Base-by-base conservation (phyloP, 1,140 invertebrate genomes). In the Cydia pomonella region DNA sequence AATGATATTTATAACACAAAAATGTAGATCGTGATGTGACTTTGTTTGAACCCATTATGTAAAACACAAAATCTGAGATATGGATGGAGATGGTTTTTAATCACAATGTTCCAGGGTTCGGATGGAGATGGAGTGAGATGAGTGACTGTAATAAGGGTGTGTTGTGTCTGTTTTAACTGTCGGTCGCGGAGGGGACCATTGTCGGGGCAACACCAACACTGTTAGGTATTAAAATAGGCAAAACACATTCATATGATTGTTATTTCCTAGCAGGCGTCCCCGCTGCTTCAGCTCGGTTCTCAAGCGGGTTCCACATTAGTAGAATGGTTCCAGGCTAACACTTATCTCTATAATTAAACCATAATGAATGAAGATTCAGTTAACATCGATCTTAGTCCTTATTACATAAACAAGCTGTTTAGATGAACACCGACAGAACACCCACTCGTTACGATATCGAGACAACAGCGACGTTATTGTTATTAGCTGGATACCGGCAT, bases 401-500 rank as follows among this genome's bases (percentile, higher is more conserved):
- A 86, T 85, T 84, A 73, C 53, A 59, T 71, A 53, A 66, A 79
- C 64, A 69, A 69, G 64, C 64, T 38, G 75, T 77, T 76, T 38
- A 66, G 29, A 59, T 66, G 41, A 76, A 33, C 53, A 80, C 74
- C 74, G 76, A 41, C 76, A 66, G 25, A 77, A 82, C 81, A 85
- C 62, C 80, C 80, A 87, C 79, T 86, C 80, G 78, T 84, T 77
- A 91, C 88, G 84, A 90, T 87, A 90, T 87, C 85, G 84, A 90
- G 77, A 91, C 89, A 90, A 91, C 88, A 90, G 75, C 87, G 77
- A 83, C 79, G 80, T 85, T 75, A 53, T 47, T 33, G 33, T 69
- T 85, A 86, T 85, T 85, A 88, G 89, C 87, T 90, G 85, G 81
- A 85, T 87, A 88, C 80, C 82, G 82, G 82, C 87, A 87, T 86